These are phyloP conservation scores for Dione vanillae DNA, from an alignment of 2,888 invertebrate species.

Conservation along the genomic window DNA sequence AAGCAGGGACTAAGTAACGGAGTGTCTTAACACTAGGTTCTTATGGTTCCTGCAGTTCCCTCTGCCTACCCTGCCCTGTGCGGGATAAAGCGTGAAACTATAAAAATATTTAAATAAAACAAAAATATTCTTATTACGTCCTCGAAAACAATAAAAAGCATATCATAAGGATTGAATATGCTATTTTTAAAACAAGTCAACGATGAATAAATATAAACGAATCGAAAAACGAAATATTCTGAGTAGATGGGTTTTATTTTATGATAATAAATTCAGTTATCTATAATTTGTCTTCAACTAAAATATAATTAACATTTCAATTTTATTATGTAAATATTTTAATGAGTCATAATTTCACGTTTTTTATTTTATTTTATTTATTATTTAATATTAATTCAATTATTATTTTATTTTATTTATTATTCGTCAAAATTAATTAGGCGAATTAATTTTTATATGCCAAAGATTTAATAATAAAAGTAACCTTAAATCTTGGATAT, in stretches of 20 bases:
- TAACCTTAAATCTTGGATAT: neutral
- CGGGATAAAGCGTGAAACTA: too few species aligned
- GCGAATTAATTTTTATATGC: constrained; percentile 37
- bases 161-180: too few species aligned
- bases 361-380: too few species aligned
- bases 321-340: constrained; percentile 14
- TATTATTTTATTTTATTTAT: too few species aligned
- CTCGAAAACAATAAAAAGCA: too few species aligned
- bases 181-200: too few species aligned
- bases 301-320: neutral
- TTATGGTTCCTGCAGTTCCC: too few species aligned
- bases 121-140: neutral
- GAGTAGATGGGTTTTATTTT: neutral
- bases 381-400: too few species aligned
- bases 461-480: constrained; percentile 43
- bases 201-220: constrained; percentile 2
- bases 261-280: neutral
- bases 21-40: too few species aligned
- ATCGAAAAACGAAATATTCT: constrained; percentile 6
- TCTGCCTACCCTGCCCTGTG: too few species aligned
- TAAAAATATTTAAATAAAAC: too few species aligned
- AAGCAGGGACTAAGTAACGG: too few species aligned
- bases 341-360: neutral
- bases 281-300: neutral
- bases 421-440: constrained; percentile 16